phyloP scores from a whole-genome alignment of 2,797 vertebrate species.

The Megaceryle alcyon region DNA sequence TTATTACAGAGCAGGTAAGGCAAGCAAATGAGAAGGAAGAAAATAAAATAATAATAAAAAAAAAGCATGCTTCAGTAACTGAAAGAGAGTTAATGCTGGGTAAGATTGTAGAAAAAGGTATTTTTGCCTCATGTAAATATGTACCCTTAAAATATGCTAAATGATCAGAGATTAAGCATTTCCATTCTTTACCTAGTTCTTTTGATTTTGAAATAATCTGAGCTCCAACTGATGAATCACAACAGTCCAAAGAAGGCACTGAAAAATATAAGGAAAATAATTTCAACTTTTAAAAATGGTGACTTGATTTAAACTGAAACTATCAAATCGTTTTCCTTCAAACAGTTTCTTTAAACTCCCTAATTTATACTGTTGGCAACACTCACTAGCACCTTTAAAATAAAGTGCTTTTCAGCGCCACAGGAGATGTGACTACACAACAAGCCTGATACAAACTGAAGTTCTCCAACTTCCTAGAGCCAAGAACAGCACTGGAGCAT shows the following conservation, averaged over 20 bases:
- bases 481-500: neutral
- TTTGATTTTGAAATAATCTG: constrained; percentile 91
- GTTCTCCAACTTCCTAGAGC: neutral
- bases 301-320: constrained; percentile 22
- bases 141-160: constrained; percentile 25
- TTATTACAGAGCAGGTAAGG: neutral
- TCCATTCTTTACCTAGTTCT: constrained; percentile 88
- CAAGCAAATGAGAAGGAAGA: constrained; percentile 36
- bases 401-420: neutral
- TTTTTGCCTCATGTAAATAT: constrained; percentile 29
- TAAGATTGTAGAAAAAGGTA: neutral
- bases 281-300: constrained; percentile 64
- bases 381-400: constrained; percentile 17
- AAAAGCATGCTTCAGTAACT: constrained; percentile 35
- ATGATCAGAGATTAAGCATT: constrained; percentile 29
- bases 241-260: constrained; percentile 88
- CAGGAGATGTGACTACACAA: neutral
- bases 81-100: constrained; percentile 45
- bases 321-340: neutral
- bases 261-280: constrained; percentile 66
- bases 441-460: neutral
- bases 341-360: neutral
- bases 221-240: constrained; percentile 86
- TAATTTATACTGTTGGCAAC: neutral
- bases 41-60: neutral